phyloP scores from a whole-genome alignment of 2,888 invertebrate genomes.

The Drosophila acutilabella region DNA sequence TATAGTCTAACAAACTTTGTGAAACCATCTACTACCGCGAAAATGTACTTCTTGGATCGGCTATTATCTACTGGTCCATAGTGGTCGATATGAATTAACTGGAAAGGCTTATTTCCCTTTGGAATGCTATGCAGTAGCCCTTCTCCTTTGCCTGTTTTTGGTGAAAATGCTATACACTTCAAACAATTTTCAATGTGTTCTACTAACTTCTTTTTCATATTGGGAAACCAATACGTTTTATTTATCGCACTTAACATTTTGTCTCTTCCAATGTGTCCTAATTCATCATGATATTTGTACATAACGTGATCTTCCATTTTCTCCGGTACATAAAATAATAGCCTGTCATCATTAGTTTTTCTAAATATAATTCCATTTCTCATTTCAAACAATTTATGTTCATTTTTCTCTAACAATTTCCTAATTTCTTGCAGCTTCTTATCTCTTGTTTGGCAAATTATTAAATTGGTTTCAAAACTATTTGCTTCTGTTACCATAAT shows the following conservation, averaged over 20 bases:
- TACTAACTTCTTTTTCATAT: slow-evolving; percentile 58
- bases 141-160: slow-evolving; percentile 45
- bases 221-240: slow-evolving; percentile 83
- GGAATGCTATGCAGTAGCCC: not conserved
- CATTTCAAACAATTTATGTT: slow-evolving; percentile 20
- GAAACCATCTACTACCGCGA: slow-evolving; percentile 68
- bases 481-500: slow-evolving; percentile 32
- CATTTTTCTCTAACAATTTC: slow-evolving; percentile 15
- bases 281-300: slow-evolving; percentile 30
- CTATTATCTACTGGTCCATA: slow-evolving; percentile 81
- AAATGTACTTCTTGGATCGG: slow-evolving; percentile 28
- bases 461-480: not conserved
- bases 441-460: too few relatives aligned
- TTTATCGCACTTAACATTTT: slow-evolving; percentile 14
- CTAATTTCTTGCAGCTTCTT: not conserved
- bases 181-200: slow-evolving; percentile 21
- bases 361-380: slow-evolving; percentile 19
- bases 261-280: slow-evolving; percentile 37
- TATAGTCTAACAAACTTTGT: slow-evolving; percentile 68
- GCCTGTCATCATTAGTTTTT: slow-evolving; percentile 2
- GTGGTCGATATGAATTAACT: slow-evolving; percentile 5
- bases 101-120: not conserved
- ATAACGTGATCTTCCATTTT: slow-evolving; percentile 35
- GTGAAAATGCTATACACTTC: slow-evolving; percentile 22
- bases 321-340: slow-evolving; percentile 40